Conservation (phyloP, 2,888 invertebrate species). For the Hirtodrosophila duncani region DNA sequence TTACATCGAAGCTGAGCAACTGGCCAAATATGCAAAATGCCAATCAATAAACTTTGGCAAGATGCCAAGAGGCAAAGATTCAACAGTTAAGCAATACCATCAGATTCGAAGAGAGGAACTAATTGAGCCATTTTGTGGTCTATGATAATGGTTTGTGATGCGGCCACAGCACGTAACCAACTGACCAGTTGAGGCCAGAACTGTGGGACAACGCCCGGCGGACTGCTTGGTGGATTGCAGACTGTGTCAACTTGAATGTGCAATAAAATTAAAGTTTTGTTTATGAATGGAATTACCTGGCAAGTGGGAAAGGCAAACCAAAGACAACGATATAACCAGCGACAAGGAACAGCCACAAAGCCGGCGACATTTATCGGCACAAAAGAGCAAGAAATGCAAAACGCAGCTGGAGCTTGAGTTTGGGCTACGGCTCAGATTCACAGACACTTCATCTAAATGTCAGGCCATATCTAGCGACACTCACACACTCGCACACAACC, state of each 20-base stretch:
- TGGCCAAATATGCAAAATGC: conserved; percentile 34
- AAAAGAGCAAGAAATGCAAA: conserved; percentile 24
- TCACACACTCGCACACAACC: conserved; percentile 46
- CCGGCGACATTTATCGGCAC: conserved; percentile 46
- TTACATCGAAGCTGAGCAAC: conserved; percentile 19
- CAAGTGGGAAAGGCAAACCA: conserved; percentile 14
- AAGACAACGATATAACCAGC: conserved; percentile 11
- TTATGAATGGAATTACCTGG: conserved; percentile 75
- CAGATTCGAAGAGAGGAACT: conserved; percentile 48
- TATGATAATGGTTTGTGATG: conserved; percentile 64
- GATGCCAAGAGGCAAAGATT: conserved; percentile 30
- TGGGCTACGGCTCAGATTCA: conserved; percentile 59
- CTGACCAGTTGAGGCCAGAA: conserved; percentile 19
- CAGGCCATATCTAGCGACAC: conserved; percentile 75
- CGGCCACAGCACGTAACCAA: conserved; percentile 15
- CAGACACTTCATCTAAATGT: conserved; percentile 77
- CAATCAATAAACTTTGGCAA: conserved; percentile 49
- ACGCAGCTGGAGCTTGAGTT: conserved; percentile 56
- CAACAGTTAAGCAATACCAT: conserved; percentile 9
- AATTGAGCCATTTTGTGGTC: conserved; percentile 73
- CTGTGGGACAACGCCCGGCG: neutral
- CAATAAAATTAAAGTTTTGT: conserved; percentile 74
- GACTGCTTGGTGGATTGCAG: conserved; percentile 4
- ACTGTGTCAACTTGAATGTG: conserved; percentile 55
- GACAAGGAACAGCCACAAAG: conserved; percentile 6